Evolutionary conservation across 2,797 vertebrate species (phyloP), one percentile per base, ranked within the genome.

Genomic region (Chelidonichthys spinosus): DNA sequence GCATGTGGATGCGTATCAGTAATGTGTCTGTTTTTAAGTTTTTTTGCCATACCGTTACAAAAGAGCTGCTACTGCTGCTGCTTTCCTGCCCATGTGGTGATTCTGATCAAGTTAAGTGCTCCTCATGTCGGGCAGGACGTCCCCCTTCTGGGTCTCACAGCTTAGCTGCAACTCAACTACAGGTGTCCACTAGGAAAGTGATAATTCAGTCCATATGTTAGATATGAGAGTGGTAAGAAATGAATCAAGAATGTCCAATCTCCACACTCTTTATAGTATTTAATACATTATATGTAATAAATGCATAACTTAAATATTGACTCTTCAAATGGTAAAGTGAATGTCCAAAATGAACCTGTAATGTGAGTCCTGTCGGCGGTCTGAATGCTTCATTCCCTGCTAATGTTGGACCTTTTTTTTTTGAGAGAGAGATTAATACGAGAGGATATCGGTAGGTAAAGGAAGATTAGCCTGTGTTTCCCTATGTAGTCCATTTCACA

Each of bases 1-100:
- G 86, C 71, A 58, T 82, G 87, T 56, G 85, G 72, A 69, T 69
- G 74, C 88, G 85, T 87, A 85, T 90, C 86, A 67, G 80, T 85
- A 85, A 83, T 77, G 74, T 86, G 79, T 54, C 71, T 76, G 79
- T 78, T 84, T 82, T 80, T 46, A 78, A 83, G 78, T 85, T 85
- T 82, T 76, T 82, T 76, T 61, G 65, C 63, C 56, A 32, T 43
- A 63, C 67, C 80, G 64, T 76, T 63, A 25, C n/a, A 4, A 63
- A 61, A 35, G 15, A 39, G 53, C 25, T 25, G 25, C 25, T 25
- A 2, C 25, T 25, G 25, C 25, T 25, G 50, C 14, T n/a, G 33
- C 47, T 67, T 60, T 70, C n/a, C 40, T 46, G 50, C 35, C 53
- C 61, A 7, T 0, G 0, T 17, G 42, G 36, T 10, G 54, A 7